Base-by-base conservation (phyloP, 2,797 vertebrate genomes). In the Argya squamiceps region DNA sequence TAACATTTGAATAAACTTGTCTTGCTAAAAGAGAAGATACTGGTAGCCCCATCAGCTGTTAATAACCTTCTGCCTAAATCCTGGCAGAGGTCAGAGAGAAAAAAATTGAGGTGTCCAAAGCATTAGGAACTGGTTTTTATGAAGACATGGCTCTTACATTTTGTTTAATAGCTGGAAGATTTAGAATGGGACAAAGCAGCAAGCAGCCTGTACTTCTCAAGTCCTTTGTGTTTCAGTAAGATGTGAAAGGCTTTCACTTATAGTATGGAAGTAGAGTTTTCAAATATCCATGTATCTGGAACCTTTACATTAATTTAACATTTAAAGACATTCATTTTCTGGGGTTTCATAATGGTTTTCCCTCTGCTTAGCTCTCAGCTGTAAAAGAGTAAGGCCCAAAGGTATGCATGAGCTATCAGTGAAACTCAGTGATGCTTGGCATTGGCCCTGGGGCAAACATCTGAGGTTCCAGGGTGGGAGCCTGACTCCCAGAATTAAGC, bases 1-100 rank as follows among this genome's bases (percentile, higher is more conserved):
- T 93, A 92, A 88, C 79, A 93, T 93, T 71, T 95, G 65, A 90
- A 95, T 86, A 95, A 94, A 86, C 73, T 74, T 90, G 85, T 92
- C 74, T 83, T 53, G 29, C 60, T 88, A 49, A 85, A 89, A 80
- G 68, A 92, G 58, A 39, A 85, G 92, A 73, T 37, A 77, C 41
- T 53, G 43, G 53, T 63, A 91, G 36, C 21, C 46, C 64, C 43
- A 74, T 74, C 73, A 81, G 12, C 77, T 77, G 37, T 74, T 90
- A 88, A 86, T 60, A 71, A 43, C 30, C 62, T 63, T 63, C 76
- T 93, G 46, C 65, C 79, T 78, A 93, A 88, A 74, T 74, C 44
- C 37, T 83, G 74, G 17, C 79, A 88, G 77, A 93, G 62, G 32
- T 49, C 63, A 58, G 27, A 86, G 49, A 47, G 36, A 86, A 84